Conservation (phyloP, 2,888 invertebrate species). For the Habrosyne pyritoides region DNA sequence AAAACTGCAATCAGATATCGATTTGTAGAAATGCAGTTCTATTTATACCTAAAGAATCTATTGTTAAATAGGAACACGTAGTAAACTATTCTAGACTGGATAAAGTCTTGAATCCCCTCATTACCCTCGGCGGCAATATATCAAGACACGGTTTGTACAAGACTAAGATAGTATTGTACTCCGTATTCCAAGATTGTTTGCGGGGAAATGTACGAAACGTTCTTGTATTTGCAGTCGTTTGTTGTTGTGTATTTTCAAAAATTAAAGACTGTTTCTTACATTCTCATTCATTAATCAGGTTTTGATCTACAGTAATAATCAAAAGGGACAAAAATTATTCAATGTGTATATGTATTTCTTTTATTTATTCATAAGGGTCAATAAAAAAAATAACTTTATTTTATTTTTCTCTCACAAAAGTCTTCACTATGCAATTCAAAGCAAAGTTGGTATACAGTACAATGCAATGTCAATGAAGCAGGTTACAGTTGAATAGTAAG, state of each 20-base stretch:
- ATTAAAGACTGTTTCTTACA: too few species aligned
- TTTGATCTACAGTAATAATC: too few species aligned
- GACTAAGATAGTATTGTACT: not conserved
- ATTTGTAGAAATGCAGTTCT: not conserved
- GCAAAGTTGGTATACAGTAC: too few species aligned
- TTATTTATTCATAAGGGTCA: too few species aligned
- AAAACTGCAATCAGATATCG: not conserved
- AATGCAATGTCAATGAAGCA: too few species aligned
- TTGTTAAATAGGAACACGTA: not conserved
- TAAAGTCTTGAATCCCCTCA: not conserved
- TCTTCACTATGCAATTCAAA: too few species aligned
- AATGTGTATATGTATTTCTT: too few species aligned
- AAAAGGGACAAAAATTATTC: too few species aligned
- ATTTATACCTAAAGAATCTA: not conserved
- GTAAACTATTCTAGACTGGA: not conserved
- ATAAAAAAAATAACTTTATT: too few species aligned
- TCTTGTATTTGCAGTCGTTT: not conserved
- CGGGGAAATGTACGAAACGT: not conserved
- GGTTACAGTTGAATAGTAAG: too few species aligned
- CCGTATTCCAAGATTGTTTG: not conserved
- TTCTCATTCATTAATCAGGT: too few species aligned
- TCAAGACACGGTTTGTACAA: not conserved
- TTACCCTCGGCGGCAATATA: not conserved
- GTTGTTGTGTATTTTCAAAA: not conserved
- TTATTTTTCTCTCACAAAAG: too few species aligned